Evolutionary conservation across 2,888 invertebrate species (phyloP).

Genomic region (Athripsodes cinereus): DNA sequence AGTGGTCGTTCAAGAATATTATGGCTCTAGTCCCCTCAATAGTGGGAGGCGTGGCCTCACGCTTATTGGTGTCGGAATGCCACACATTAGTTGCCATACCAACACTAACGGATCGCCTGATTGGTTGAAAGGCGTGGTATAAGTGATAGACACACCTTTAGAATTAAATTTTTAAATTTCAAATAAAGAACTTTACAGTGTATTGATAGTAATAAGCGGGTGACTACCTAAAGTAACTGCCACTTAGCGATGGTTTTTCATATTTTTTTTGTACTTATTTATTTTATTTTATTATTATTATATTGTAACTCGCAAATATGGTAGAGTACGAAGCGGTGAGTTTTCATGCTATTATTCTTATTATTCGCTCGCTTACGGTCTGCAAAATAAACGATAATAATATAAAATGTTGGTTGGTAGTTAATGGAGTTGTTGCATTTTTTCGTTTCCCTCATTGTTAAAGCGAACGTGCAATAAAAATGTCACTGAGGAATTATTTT

Average conservation of each 20-base stretch:
- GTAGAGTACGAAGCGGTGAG: neutral
- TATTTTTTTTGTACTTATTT: neutral
- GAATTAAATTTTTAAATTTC: constrained; percentile 8
- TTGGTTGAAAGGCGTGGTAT: constrained; percentile 29
- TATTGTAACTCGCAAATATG: neutral
- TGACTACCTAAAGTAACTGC: neutral
- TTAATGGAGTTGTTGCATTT: too few relatives aligned
- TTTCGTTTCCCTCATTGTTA: too few relatives aligned
- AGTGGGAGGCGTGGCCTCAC: constrained; percentile 28
- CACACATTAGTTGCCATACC: constrained; percentile 26
- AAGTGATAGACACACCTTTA: constrained; percentile 3
- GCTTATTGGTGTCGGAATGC: constrained; percentile 29
- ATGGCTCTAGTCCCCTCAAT: neutral
- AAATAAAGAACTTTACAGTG: constrained; percentile 3
- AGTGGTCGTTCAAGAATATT: neutral
- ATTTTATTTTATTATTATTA: neutral
- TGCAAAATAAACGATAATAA: too few relatives aligned
- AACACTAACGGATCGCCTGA: constrained; percentile 28
- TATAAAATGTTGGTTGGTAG: too few relatives aligned
- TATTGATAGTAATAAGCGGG: neutral
- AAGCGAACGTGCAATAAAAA: too few relatives aligned
- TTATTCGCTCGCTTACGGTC: too few relatives aligned
- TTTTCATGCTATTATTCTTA: too few relatives aligned
- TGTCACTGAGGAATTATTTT: too few relatives aligned
- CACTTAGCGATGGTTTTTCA: neutral